These are phyloP conservation scores for Asarcornis scutulata DNA, from an alignment of 2,113 vertebrate species.

Conservation along the genomic window DNA sequence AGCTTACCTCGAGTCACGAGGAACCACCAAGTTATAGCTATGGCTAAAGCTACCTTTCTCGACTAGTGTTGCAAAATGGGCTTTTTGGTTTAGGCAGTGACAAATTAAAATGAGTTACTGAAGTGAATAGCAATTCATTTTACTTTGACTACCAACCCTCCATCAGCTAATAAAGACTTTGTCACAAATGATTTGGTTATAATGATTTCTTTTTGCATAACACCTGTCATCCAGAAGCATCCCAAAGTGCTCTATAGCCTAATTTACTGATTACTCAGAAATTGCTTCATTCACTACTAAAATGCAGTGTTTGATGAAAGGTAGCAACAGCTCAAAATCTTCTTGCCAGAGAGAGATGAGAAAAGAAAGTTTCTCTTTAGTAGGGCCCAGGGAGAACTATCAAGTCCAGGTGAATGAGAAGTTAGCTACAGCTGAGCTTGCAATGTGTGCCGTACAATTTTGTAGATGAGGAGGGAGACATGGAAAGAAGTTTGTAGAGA, in stretches of 20 bases:
- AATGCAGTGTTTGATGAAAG: background rate
- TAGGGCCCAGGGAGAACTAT: background rate
- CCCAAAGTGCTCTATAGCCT: background rate
- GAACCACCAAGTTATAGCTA: background rate
- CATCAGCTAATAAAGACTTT: constrained; percentile 14
- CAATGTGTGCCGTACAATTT: background rate
- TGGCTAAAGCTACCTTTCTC: accelerated
- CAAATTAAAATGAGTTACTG: background rate
- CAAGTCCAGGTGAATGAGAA: background rate
- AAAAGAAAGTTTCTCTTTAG: background rate
- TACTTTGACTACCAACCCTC: background rate
- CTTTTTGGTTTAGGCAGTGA: background rate
- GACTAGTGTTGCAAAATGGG: background rate
- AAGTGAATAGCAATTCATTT: constrained; percentile 15
- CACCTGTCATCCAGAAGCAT: background rate
- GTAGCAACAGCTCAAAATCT: background rate
- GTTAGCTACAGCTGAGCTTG: background rate
- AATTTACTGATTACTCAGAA: constrained; percentile 26
- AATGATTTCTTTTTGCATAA: constrained; percentile 8
- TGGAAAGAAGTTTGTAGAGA: background rate
- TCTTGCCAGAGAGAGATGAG: background rate
- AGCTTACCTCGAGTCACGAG: background rate
- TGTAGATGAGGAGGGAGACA: background rate
- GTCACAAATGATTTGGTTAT: background rate
- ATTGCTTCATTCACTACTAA: background rate